Base-by-base conservation (phyloP, 2,888 invertebrate genomes). In the Isotomurus palustris region DNA sequence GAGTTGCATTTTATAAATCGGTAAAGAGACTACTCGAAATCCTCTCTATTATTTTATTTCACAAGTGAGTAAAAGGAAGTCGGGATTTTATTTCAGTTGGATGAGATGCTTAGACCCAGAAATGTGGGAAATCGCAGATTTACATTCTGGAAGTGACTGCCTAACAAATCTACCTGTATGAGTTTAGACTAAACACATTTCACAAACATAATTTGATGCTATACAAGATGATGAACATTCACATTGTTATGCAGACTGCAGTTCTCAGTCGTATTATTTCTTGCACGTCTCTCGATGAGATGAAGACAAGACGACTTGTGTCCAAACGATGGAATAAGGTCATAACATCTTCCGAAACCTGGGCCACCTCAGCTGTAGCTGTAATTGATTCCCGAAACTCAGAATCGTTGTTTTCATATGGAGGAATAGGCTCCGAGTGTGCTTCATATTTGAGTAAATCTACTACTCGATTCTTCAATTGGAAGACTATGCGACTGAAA, bases 241-340 rank as follows among this genome's bases (percentile, higher is more conserved):
- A n/a, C n/a, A n/a, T n/a, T n/a, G n/a, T n/a, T n/a, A n/a, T n/a
- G n/a, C n/a, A n/a, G n/a, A n/a, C n/a, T n/a, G n/a, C n/a, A n/a
- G n/a, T n/a, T n/a, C n/a, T n/a, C n/a, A n/a, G n/a, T n/a, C n/a
- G n/a, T n/a, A n/a, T n/a, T n/a, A n/a, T n/a, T n/a, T n/a, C n/a
- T n/a, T n/a, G n/a, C n/a, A n/a, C n/a, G n/a, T n/a, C n/a, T n/a
- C n/a, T n/a, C n/a, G n/a, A n/a, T n/a, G 59, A 57, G 19, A 14
- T 62, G n/a, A 62, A 62, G 40, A n/a, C 3, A 2, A 50, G 45
- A 43, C 56, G 62, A 2, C 28, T 59, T 14, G 56, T 62, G 17
- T 48, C 55, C n/a, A 40, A 45, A 22, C 25, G 50, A 25, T 62
- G 57, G 56, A 62, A 58, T 27, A 27, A 50, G 21, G 25, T 28